These are phyloP conservation scores for Ptychadena robeensis DNA, from an alignment of 2,797 vertebrate species.

Conservation along the genomic window DNA sequence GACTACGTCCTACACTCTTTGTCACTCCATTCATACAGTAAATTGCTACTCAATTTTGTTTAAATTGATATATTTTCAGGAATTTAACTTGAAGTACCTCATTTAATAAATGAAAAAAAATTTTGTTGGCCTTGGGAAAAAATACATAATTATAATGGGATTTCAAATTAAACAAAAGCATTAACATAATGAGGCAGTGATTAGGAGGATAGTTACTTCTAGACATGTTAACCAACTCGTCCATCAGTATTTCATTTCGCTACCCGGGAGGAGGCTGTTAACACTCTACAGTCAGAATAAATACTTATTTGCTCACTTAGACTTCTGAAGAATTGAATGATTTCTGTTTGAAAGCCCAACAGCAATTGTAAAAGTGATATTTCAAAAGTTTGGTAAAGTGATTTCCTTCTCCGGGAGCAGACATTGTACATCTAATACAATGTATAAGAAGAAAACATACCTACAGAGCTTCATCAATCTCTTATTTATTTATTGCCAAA, in stretches of 20 bases:
- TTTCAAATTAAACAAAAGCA: not conserved
- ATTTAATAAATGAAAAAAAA: not conserved
- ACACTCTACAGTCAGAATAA: slow-evolving; percentile 23
- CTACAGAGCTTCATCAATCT: slow-evolving; percentile 38
- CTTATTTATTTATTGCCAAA: slow-evolving; percentile 53
- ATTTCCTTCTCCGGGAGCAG: slow-evolving; percentile 14
- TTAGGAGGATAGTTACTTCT: not conserved
- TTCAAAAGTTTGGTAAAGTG: slow-evolving; percentile 20
- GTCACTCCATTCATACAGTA: too few relatives aligned
- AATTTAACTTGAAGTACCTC: not conserved
- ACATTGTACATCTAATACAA: slow-evolving; percentile 46
- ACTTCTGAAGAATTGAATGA: slow-evolving; percentile 13
- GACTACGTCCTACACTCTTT: not conserved
- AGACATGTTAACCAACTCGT: not conserved
- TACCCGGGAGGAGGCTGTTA: slow-evolving; percentile 7
- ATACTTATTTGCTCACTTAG: not conserved
- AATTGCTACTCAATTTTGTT: not conserved
- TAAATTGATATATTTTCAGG: too few relatives aligned
- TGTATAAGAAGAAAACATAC: slow-evolving; percentile 49
- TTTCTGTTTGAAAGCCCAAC: slow-evolving; percentile 11
- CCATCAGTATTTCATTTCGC: not conserved
- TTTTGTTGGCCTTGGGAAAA: not conserved
- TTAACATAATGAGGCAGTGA: not conserved
- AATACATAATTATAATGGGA: not conserved
- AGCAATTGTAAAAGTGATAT: slow-evolving; percentile 21